Base-by-base conservation (phyloP, 2,888 invertebrate genomes). In the Lypha dubia region DNA sequence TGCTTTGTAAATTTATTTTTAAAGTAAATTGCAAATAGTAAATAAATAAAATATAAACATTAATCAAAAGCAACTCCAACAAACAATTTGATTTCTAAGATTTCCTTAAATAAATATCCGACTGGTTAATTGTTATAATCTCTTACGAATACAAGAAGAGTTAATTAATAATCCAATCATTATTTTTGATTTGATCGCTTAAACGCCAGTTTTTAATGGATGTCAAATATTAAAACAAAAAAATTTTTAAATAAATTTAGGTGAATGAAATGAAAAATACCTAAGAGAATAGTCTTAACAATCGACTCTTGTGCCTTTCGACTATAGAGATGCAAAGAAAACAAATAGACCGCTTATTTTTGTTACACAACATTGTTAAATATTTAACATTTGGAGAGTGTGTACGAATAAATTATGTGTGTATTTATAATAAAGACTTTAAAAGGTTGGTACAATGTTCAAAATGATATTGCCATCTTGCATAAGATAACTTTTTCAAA, bases 231-330 rank as follows among this genome's bases (percentile, higher is more conserved):
- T 46, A 58, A 17, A 3, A 46, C 17, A 51, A 53, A 76, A 41
- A 73, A 71, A 62, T 44, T 68, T 51, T 17, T 17, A 44, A 22
- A 46, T 46, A 51, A 53, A 74, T 74, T 73, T 83, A 22, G 73
- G 73, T 62, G 53, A 79, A 53, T 83, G 49, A 53, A 79, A 73
- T 79, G 20, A 58, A 73, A 65, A 65, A 24, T 49, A 38, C 38
- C n/a, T 76, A n/a, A n/a, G 58, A 58, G 32, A 58, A 49, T n/a
- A 38, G n/a, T n/a, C 7, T 17, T 56, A 15, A 3, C 7, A 41
- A n/a, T 46, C 5, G 35, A n/a, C 35, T 44, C 11, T 24, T 15
- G 8, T 38, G 49, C 15, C 28, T 35, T 7, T n/a, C n/a, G 22
- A 53, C 51, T 17, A 63, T 20, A 56, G 28, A 38, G 15, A 11